Conservation (phyloP, 2,113 vertebrate genomes). For the Pseudopodoces humilis region DNA sequence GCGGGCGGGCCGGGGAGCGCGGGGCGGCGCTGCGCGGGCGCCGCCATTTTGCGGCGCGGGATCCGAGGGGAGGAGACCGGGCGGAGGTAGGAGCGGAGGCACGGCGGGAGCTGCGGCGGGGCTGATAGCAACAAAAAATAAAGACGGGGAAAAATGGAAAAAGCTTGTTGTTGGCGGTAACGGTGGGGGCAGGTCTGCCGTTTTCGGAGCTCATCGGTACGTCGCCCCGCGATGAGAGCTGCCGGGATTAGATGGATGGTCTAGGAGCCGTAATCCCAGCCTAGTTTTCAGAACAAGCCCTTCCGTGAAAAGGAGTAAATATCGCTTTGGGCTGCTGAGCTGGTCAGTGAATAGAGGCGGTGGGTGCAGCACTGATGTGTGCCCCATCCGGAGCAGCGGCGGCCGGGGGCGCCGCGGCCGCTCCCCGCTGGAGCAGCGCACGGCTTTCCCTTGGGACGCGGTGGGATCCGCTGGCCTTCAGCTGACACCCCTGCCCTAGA, state of each 20-base stretch:
- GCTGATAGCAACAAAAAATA: neutral
- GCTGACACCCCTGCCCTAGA: neutral
- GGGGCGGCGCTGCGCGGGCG: neutral
- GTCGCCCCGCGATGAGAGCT: neutral
- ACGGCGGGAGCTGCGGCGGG: neutral
- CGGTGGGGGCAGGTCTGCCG: neutral
- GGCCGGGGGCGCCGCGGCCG: neutral
- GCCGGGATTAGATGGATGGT: neutral
- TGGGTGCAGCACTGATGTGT: rapidly evolving
- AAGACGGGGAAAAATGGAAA: neutral
- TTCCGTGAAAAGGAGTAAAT: neutral
- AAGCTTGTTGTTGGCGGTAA: too few species aligned
- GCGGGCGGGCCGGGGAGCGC: neutral
- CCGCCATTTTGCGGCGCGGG: constrained; percentile 46
- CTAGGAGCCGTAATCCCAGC: neutral
- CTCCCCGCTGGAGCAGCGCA: neutral
- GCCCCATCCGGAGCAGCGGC: rapidly evolving
- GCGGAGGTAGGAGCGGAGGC: neutral
- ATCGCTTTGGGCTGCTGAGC: neutral
- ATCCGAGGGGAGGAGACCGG: neutral
- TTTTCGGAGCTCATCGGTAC: rapidly evolving
- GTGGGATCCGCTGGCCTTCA: rapidly evolving
- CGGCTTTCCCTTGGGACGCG: neutral
- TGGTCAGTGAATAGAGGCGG: neutral
- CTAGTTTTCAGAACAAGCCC: neutral